phyloP scores from a whole-genome alignment of 2,888 invertebrate species.

The Volucella zonaria region DNA sequence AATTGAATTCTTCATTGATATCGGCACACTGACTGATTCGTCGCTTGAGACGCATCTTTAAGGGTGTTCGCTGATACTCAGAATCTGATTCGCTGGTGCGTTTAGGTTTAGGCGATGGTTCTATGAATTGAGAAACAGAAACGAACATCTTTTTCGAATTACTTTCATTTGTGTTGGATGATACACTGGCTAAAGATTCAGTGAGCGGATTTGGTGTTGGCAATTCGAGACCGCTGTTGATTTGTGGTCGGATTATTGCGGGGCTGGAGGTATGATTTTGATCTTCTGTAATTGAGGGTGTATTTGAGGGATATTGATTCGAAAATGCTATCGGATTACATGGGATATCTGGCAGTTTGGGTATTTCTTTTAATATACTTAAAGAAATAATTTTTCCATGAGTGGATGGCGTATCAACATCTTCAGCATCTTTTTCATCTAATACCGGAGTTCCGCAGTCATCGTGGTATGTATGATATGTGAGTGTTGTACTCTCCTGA shows the following conservation, averaged over 20 bases:
- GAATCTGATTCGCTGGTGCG: constrained; percentile 3
- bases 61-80: constrained; percentile 16
- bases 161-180: neutral
- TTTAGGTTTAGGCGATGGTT: constrained; percentile 21
- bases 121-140: constrained; percentile 12
- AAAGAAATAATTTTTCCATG: constrained; percentile 36
- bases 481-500: neutral
- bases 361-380: constrained; percentile 42
- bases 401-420: constrained; percentile 35
- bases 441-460: constrained; percentile 57
- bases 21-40: constrained; percentile 44
- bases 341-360: constrained; percentile 2
- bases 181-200: neutral
- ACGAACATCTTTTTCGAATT: neutral
- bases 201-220: neutral
- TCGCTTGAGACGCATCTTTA: constrained; percentile 47
- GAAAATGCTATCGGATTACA: neutral
- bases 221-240: no score
- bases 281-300: neutral
- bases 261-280: neutral
- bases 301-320: neutral
- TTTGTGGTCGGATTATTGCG: no score
- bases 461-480: constrained; percentile 37
- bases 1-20: constrained; percentile 36
- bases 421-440: constrained; percentile 53